Conservation (phyloP, 2,113 vertebrate species). For the Aix galericulata region DNA sequence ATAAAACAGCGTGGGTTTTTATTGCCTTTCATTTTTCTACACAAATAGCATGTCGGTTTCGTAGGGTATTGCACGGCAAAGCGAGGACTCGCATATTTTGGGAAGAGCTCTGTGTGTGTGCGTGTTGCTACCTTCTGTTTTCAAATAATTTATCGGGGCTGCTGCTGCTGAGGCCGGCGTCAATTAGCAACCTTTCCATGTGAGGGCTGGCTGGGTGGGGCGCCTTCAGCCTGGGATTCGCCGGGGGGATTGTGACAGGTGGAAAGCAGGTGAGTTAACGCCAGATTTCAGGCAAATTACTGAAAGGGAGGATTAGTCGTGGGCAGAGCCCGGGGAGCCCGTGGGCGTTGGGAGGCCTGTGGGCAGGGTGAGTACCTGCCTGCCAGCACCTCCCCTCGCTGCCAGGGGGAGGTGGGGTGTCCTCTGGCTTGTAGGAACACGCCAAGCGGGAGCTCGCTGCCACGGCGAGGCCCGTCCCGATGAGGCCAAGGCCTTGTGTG, state of each 20-base stretch:
- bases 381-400: background rate
- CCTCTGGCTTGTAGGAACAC: conserved; percentile 59
- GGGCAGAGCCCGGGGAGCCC: conserved; percentile 16
- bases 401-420: conserved; percentile 17
- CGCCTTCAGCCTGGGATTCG: conserved; percentile 43
- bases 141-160: background rate
- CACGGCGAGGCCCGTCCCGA: background rate
- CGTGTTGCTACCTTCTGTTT: background rate
- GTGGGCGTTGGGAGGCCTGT: conserved; percentile 50
- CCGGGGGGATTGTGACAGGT: conserved; percentile 49
- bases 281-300: conserved; percentile 45
- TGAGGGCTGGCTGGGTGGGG: conserved; percentile 38
- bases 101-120: background rate
- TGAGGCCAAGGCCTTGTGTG: background rate
- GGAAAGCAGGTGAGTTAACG: conserved; percentile 51
- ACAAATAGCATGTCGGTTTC: conserved; percentile 36
- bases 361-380: conserved; percentile 63
- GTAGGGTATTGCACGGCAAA: background rate
- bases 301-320: conserved; percentile 53
- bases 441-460: background rate
- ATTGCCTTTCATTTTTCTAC: conserved; percentile 41
- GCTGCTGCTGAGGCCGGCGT: background rate
- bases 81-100: background rate
- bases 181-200: background rate
- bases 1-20: background rate